A percentile compares a stretch with the other conserved stretches of the same genome.
Conservation (phyloP, 2,888 invertebrate genomes). For the Acleris literana region DNA sequence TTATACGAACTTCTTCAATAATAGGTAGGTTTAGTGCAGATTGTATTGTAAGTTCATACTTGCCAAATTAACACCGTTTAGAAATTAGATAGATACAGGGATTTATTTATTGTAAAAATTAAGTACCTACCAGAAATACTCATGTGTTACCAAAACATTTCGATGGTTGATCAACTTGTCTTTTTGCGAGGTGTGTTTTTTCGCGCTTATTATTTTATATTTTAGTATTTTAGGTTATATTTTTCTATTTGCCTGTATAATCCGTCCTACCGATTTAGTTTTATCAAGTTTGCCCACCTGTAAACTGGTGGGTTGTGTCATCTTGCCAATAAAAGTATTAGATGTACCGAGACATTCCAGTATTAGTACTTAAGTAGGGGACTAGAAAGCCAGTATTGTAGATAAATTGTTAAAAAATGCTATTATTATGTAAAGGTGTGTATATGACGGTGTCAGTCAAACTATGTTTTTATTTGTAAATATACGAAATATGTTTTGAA, state of each 20-base stretch:
- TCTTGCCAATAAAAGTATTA: conserved; percentile 79
- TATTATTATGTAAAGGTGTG: conserved; percentile 51
- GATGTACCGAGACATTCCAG: conserved; percentile 43
- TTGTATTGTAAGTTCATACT: conserved; percentile 37
- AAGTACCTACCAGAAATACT: conserved; percentile 36
- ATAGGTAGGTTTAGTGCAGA: conserved; percentile 39
- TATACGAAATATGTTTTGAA: conserved; percentile 64
- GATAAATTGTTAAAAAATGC: conserved; percentile 48
- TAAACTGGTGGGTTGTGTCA: conserved; percentile 44
- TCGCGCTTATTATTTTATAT: conserved; percentile 56
- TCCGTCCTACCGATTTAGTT: conserved; percentile 75
- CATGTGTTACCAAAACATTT: conserved; percentile 33
- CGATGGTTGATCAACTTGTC: conserved; percentile 19
- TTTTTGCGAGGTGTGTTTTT: conserved; percentile 28
- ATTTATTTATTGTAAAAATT: conserved; percentile 52
- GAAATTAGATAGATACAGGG: conserved; percentile 68
- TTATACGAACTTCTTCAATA: conserved; percentile 92
- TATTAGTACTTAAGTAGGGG: conserved; percentile 29
- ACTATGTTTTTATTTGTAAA: conserved; percentile 61
- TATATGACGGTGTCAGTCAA: conserved; percentile 48
- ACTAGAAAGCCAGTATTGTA: conserved; percentile 44
- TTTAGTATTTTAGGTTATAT: conserved; percentile 43
- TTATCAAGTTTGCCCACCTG: conserved; percentile 42
- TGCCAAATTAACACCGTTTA: conserved; percentile 63
- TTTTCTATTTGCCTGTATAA: conserved; percentile 60